Evolutionary conservation across 2,888 invertebrate genomes (phyloP), one percentile per base, ranked within the genome.

Genomic region (Spodoptera picta): DNA sequence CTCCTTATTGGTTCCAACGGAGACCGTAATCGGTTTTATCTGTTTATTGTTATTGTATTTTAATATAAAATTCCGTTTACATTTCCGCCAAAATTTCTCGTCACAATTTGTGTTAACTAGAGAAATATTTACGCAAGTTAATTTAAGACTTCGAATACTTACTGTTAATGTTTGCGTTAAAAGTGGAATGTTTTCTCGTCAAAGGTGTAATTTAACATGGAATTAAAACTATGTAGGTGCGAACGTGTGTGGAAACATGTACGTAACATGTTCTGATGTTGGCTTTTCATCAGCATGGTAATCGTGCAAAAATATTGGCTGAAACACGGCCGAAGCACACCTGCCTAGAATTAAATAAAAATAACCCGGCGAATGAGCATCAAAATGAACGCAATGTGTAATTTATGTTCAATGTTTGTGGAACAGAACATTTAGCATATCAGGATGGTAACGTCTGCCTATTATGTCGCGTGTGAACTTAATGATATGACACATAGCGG

Each of bases 221-320:
- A 87, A 89, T 89, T 90, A 89, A 88, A 89, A 88, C 84, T 86
- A 83, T 81, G 73, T 77, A 77, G 79, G 77, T 77, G 72, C 53
- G 65, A 72, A 59, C 81, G 78, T 84, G 81, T 85, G 81, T 84
- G 79, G 83, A 78, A 83, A 84, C 73, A 75, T 84, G 81, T 36
- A 36, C 36, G 36, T 79, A 72, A 79, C 82, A 80, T 86, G 86
- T 86, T 83, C 86, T 86, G 84, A 83, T 94, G 93, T 94, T 94
- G 90, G 91, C 92, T 90, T 94, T 94, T 92, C 93, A 94, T 94
- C 93, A 94, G 90, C 89, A 94, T 93, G 93, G 87, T 93, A 94
- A 94, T 93, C 92, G 92, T 91, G 86, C 86, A 92, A 94, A 93
- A 94, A 94, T 93, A 93, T 92, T 90, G 91, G 86, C 81, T 81